A percentile compares a stretch with the other conserved stretches of the same genome.
Conservation (phyloP, 2,113 vertebrate species). For the Solenodon paradoxus region DNA sequence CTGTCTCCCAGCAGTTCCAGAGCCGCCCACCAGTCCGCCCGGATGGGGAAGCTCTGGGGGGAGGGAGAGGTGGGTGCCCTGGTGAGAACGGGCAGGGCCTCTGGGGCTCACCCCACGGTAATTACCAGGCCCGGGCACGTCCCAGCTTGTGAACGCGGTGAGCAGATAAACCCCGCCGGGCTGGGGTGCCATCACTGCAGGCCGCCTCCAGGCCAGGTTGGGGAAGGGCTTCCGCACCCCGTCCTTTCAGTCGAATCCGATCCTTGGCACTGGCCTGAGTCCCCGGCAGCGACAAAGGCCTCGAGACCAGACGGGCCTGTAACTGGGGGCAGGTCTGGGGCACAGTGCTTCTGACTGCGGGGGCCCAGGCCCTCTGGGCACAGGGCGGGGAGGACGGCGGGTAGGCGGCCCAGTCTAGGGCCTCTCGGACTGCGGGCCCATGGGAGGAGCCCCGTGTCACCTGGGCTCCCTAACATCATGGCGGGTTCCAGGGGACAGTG, state of each 20-base stretch:
- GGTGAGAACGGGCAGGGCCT: neutral
- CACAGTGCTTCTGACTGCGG: neutral
- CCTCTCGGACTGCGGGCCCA: neutral
- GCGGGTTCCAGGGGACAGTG: too few species aligned
- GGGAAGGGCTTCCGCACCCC: neutral
- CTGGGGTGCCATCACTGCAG: neutral
- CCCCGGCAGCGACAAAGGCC: slow-evolving; percentile 37
- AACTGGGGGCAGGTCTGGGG: fast-evolving
- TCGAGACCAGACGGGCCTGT: neutral
- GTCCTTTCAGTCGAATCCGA: slow-evolving; percentile 61
- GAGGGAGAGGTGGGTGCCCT: neutral
- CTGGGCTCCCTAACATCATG: too few species aligned
- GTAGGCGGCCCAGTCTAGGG: neutral
- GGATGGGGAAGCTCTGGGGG: neutral
- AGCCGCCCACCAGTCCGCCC: neutral
- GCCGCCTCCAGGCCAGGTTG: slow-evolving; percentile 27
- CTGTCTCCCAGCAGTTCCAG: too few species aligned
- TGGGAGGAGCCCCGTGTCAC: fast-evolving
- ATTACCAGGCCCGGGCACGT: neutral
- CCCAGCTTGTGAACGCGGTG: neutral
- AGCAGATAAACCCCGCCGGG: slow-evolving; percentile 34
- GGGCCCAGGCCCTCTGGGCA: neutral
- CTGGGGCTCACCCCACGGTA: neutral
- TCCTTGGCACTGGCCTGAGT: neutral
- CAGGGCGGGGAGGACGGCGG: neutral